These are phyloP conservation scores for Macrophya annulata DNA, from an alignment of 2,888 invertebrate genomes.

Conservation along the genomic window DNA sequence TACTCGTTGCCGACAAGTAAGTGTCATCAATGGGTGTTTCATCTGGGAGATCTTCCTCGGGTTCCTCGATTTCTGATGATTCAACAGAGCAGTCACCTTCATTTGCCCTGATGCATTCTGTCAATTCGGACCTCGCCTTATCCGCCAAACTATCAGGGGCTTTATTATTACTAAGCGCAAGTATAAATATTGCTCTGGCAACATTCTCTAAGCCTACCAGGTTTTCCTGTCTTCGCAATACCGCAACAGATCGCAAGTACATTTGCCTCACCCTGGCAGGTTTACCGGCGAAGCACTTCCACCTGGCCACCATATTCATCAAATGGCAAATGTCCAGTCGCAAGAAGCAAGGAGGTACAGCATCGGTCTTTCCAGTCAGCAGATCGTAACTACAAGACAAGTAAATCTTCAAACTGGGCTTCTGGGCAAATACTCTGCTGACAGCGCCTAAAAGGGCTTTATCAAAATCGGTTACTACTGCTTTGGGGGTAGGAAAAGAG, in stretches of 20 bases:
- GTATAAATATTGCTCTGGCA: conserved; percentile 18
- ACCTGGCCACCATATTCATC: conserved; percentile 26
- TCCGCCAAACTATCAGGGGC: conserved; percentile 15
- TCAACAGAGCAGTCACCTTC: background rate
- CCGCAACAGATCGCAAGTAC: background rate
- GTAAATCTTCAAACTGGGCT: background rate
- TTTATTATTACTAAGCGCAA: background rate
- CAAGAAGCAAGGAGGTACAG: conserved; percentile 18
- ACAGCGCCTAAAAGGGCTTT: conserved; percentile 36
- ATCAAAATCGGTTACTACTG: conserved; percentile 56
- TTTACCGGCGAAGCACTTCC: conserved; percentile 31
- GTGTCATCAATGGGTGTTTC: conserved; percentile 17
- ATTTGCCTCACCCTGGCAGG: conserved; percentile 10
- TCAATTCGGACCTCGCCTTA: background rate
- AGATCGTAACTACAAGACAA: conserved; percentile 21
- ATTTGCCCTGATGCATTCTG: conserved; percentile 11
- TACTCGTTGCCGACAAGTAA: conserved; percentile 4
- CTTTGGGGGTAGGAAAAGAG: conserved; percentile 58
- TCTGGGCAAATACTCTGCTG: background rate
- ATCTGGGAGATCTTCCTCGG: conserved; percentile 9
- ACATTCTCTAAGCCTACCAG: background rate
- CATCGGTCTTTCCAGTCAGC: background rate
- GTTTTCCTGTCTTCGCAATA: conserved; percentile 19
- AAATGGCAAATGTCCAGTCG: conserved; percentile 41
- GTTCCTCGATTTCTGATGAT: background rate